Conservation (phyloP, 2,888 invertebrate species). For the Lithodes maja region DNA sequence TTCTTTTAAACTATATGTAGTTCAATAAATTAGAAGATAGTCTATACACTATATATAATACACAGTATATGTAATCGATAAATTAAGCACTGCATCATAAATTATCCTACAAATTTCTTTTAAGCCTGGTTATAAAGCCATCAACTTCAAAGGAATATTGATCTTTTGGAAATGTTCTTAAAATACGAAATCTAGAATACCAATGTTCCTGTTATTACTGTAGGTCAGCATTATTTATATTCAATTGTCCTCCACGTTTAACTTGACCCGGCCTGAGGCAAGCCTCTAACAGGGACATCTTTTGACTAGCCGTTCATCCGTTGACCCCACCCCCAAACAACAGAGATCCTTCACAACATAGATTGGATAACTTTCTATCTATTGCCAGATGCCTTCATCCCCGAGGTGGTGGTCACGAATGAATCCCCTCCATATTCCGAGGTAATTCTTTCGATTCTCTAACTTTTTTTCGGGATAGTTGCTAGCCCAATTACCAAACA, state of each 20-base stretch:
- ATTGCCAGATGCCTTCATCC: too few relatives aligned
- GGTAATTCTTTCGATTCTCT: too few relatives aligned
- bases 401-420: too few relatives aligned
- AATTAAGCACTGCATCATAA: conserved; percentile 29
- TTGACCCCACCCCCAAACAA: conserved; percentile 9
- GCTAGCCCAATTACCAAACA: too few relatives aligned
- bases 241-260: too few relatives aligned
- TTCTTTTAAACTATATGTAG: not conserved
- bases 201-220: not conserved
- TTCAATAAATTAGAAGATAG: too few relatives aligned
- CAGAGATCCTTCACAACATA: too few relatives aligned
- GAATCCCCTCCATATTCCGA: too few relatives aligned
- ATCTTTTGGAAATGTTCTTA: not conserved
- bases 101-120: not conserved
- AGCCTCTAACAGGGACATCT: conserved; percentile 10
- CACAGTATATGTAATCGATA: not conserved
- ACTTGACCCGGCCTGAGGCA: not conserved
- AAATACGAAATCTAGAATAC: not conserved
- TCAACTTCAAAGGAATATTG: conserved; percentile 14
- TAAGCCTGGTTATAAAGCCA: conserved; percentile 42
- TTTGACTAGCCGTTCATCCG: not conserved
- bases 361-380: too few relatives aligned
- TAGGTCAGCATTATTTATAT: too few relatives aligned
- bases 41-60: too few relatives aligned
- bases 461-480: too few relatives aligned